These are phyloP conservation scores for Polyommatus icarus DNA, from an alignment of 2,888 invertebrate genomes.

Conservation along the genomic window DNA sequence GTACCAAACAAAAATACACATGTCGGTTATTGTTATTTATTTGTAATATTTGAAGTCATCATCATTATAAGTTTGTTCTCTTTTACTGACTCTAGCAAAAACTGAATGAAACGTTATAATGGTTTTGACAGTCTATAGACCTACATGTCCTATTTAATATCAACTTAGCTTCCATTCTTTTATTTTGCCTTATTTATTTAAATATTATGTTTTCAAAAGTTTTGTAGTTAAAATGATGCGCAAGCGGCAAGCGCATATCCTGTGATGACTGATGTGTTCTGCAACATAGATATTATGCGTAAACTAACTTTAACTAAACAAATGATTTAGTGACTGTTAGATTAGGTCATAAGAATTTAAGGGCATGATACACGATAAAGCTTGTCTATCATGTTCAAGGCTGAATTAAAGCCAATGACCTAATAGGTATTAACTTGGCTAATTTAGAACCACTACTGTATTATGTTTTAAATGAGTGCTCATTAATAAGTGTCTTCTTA, in stretches of 20 bases:
- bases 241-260: background rate
- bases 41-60: background rate
- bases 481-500: no score
- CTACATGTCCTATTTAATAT: no score
- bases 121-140: no score
- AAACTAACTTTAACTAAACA: background rate
- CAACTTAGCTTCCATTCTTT: no score
- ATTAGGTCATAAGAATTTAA: slow-evolving; percentile 5
- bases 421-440: background rate
- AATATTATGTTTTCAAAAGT: no score
- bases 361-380: background rate
- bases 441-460: no score
- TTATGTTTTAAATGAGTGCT: no score
- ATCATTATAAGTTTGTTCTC: background rate
- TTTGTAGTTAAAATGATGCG: background rate
- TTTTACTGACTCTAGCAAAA: background rate
- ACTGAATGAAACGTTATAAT: no score
- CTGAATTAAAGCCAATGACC: background rate
- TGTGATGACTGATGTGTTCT: background rate
- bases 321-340: background rate
- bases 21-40: background rate
- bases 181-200: no score
- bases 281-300: background rate
- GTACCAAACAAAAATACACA: background rate
- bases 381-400: background rate